Base-by-base conservation (phyloP, 2,797 vertebrate species). In the Hapalemur alaotrensis region DNA sequence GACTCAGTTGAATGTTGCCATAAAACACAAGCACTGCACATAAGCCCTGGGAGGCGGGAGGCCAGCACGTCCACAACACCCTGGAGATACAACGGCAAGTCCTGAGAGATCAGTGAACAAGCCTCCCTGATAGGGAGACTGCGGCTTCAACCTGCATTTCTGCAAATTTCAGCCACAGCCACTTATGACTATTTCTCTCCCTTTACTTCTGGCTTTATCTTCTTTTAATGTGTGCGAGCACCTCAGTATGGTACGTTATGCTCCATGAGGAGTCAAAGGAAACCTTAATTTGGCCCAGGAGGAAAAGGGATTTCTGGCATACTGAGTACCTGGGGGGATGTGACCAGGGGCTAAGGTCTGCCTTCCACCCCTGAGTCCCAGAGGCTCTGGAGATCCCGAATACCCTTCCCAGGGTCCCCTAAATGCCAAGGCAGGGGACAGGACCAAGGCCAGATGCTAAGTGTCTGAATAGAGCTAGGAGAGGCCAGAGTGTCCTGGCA, bases 401-500 rank as follows among this genome's bases (percentile, higher is more conserved):
- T 22, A 5, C 7, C 38, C 13, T 35, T 63, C n/a, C 7, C 63
- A 41, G 35, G 54, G 76, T 17, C 50, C 22, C 12, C 72, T 30
- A 30, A n/a, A 38, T 4, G 10, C 25, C 61, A 5, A 14, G 30
- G 30, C 43, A 32, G 20, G 41, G 3, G 22, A 50, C 18, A 57
- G 18, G 43, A 4, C 7, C 2, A 38, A 43, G 67, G 35, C 4
- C 6, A 10, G 89, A 61, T 3, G 4, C 46, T 17, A 38, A 25
- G 4, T 25, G 17, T 35, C 28, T 73, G 14, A 15, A 35, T 23
- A 78, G 90, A 52, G 50, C 1, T 1, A 2, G 12, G 15, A 67
- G 82, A 7, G 32, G 57, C 18, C 30, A 9, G 23, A 0, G n/a
- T 15, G 6, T 41, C 38, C 7, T 1, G 30, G n/a, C 0, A 0